Evolutionary conservation across 2,888 invertebrate genomes (phyloP).

Genomic region (Drosophila borborema): DNA sequence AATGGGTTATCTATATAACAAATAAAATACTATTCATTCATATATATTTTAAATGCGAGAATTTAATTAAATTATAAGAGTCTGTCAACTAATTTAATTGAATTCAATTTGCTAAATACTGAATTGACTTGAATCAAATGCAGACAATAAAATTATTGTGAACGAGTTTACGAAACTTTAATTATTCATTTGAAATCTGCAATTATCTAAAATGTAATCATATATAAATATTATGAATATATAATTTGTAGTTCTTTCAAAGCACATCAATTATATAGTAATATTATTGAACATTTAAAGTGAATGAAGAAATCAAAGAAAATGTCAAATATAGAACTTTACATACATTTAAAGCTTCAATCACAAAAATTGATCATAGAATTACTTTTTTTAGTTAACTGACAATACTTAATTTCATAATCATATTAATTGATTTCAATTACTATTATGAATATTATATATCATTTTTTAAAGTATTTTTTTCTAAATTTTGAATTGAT

Average conservation of each 20-base stretch:
- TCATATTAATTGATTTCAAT: not conserved
- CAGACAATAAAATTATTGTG: not conserved
- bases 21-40: not conserved
- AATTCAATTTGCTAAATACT: not conserved
- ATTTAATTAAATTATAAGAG: not conserved
- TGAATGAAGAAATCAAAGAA: not conserved
- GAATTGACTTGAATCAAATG: not conserved
- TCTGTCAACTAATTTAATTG: not conserved
- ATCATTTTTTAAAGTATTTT: not conserved
- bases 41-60: not conserved
- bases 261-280: not conserved
- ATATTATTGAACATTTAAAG: not conserved
- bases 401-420: not conserved
- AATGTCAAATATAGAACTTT: not conserved
- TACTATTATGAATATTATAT: not conserved
- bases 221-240: not conserved
- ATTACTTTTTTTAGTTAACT: not conserved
- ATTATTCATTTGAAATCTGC: not conserved
- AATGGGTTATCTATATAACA: too few species aligned
- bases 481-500: too few species aligned
- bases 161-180: not conserved
- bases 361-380: not conserved
- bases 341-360: not conserved
- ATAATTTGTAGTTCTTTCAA: not conserved
- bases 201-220: not conserved